Conservation (phyloP, 1,140 invertebrate species). For the Platyscapa corneri region DNA sequence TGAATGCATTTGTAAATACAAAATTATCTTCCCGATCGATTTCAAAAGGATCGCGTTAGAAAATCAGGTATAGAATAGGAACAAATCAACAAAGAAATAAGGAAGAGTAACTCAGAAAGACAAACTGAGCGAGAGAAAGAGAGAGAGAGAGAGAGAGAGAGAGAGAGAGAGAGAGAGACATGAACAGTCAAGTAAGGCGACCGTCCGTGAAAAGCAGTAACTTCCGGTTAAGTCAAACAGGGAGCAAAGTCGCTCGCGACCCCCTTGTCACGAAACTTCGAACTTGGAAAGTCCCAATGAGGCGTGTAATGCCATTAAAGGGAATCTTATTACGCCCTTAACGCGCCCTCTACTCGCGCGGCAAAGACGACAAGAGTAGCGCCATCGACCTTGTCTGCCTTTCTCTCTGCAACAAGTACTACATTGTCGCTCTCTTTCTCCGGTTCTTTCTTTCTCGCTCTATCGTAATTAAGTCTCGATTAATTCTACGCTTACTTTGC, state of each 20-base stretch:
- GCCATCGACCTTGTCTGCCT: constrained; percentile 10
- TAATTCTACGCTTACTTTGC: constrained; percentile 68
- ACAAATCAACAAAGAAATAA: background rate
- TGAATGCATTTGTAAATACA: background rate
- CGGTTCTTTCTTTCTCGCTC: constrained; percentile 54
- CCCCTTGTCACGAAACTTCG: constrained; percentile 20
- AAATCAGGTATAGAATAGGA: background rate
- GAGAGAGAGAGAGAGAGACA: background rate
- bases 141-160: background rate
- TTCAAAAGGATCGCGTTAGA: background rate
- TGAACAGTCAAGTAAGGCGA: constrained; percentile 43
- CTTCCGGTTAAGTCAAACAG: constrained; percentile 72
- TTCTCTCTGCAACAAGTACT: constrained; percentile 69
- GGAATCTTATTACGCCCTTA: constrained; percentile 72
- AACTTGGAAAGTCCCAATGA: constrained; percentile 74
- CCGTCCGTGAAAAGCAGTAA: constrained; percentile 63
- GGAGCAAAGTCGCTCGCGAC: constrained; percentile 61
- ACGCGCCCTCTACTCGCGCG: constrained; percentile 58
- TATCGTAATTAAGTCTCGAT: constrained; percentile 69
- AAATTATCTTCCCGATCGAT: background rate
- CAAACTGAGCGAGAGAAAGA: background rate
- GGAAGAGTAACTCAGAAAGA: background rate
- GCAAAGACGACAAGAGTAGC: constrained; percentile 38
- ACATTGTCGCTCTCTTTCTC: constrained; percentile 49
- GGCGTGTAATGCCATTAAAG: constrained; percentile 75